Evolutionary conservation across 2,797 vertebrate genomes (phyloP).

Genomic region (Agapornis canus): DNA sequence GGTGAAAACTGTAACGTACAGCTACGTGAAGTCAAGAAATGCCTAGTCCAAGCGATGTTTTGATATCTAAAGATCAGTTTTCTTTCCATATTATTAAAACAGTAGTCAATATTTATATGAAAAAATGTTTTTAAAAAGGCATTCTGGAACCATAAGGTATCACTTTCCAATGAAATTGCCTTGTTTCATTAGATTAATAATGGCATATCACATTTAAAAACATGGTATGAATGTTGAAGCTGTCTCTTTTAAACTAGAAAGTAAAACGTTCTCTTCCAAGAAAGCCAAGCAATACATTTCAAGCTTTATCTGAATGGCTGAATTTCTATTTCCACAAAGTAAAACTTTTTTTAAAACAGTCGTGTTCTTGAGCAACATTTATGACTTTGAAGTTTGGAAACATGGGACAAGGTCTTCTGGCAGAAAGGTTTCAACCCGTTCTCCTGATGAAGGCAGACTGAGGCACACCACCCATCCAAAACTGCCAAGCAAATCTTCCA

Average conservation of each 20-base stretch:
- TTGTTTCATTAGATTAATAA: background rate
- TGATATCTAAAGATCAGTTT: background rate
- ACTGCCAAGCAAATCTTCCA: background rate
- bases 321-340: background rate
- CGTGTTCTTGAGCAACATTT: background rate
- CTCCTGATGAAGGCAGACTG: background rate
- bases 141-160: background rate
- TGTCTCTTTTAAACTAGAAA: background rate
- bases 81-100: background rate
- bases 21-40: background rate
- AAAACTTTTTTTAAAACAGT: background rate
- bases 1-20: background rate
- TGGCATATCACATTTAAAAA: background rate
- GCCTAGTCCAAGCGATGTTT: background rate
- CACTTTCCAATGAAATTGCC: background rate
- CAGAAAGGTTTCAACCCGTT: background rate
- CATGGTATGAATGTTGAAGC: background rate
- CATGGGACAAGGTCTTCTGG: accelerated
- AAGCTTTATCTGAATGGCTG: background rate
- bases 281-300: background rate
- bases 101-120: background rate
- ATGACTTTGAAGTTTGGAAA: background rate
- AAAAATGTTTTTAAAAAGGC: background rate
- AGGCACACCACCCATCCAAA: background rate
- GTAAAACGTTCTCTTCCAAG: background rate